These are phyloP conservation scores for Formicarius rufipectus DNA, from an alignment of 2,113 vertebrate species.

Conservation along the genomic window DNA sequence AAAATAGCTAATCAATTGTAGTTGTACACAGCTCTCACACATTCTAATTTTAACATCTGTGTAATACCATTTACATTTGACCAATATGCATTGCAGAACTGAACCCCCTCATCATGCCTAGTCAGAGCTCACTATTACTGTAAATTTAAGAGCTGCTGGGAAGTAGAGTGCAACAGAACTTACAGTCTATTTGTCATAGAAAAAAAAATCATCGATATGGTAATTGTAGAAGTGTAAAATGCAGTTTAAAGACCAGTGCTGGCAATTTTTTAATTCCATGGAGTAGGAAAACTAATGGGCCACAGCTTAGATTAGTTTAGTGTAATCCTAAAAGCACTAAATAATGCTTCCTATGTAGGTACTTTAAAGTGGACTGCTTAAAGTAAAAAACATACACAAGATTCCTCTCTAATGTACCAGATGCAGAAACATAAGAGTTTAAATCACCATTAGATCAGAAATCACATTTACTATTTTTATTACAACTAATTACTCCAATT, in stretches of 20 bases:
- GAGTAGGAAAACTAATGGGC: conserved; percentile 28
- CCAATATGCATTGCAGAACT: background rate
- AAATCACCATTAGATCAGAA: background rate
- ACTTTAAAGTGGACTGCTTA: background rate
- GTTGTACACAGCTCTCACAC: background rate
- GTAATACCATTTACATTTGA: background rate
- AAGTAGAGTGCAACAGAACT: background rate
- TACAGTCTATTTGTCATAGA: background rate
- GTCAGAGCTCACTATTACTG: background rate
- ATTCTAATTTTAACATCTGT: background rate
- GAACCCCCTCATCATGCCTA: background rate
- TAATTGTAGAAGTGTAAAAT: conserved; percentile 19
- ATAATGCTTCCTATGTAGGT: background rate
- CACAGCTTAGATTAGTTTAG: conserved; percentile 19
- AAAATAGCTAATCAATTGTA: background rate
- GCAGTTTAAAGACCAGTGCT: conserved; percentile 4
- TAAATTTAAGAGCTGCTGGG: background rate
- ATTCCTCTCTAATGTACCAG: background rate
- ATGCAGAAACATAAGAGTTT: background rate
- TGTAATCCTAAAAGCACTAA: conserved; percentile 17
- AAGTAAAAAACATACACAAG: background rate
- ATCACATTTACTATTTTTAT: background rate
- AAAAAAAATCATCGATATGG: background rate
- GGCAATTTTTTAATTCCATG: background rate
- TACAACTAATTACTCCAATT: background rate